Percentiles rank a stretch among this genome's conserved stretches.
Conservation (phyloP, 2,113 vertebrate species). For the Accipiter virgatus region DNA sequence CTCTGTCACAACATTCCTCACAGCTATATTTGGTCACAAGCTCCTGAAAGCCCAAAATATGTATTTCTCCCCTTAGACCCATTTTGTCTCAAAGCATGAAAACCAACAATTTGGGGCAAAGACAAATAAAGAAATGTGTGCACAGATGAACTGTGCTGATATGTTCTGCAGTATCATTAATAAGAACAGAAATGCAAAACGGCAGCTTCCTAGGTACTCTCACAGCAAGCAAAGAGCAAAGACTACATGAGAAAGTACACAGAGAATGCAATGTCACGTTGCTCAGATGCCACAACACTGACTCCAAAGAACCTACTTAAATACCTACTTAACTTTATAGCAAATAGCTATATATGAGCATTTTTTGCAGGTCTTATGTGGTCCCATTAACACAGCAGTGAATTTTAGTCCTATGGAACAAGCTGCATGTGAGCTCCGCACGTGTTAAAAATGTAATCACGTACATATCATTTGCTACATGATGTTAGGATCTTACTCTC, state of each 20-base stretch:
- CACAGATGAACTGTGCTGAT: too few relatives aligned
- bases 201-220: neutral
- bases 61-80: neutral
- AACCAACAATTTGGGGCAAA: neutral
- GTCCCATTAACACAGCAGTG: neutral
- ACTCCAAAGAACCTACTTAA: neutral
- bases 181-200: neutral
- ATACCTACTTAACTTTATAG: neutral
- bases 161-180: too few relatives aligned
- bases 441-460: neutral
- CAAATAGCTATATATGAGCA: neutral
- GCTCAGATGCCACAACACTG: neutral
- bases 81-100: neutral
- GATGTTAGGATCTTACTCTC: neutral
- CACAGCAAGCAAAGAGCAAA: neutral
- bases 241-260: neutral
- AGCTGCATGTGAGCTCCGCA: neutral
- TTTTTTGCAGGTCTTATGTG: neutral
- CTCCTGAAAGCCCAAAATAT: neutral
- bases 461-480: neutral
- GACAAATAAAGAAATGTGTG: neutral
- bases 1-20: neutral
- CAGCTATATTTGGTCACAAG: neutral
- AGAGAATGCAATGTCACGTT: neutral
- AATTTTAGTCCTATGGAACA: neutral